Base-by-base conservation (phyloP, 2,113 vertebrate genomes). In the Telmatochromis brachygnathus region DNA sequence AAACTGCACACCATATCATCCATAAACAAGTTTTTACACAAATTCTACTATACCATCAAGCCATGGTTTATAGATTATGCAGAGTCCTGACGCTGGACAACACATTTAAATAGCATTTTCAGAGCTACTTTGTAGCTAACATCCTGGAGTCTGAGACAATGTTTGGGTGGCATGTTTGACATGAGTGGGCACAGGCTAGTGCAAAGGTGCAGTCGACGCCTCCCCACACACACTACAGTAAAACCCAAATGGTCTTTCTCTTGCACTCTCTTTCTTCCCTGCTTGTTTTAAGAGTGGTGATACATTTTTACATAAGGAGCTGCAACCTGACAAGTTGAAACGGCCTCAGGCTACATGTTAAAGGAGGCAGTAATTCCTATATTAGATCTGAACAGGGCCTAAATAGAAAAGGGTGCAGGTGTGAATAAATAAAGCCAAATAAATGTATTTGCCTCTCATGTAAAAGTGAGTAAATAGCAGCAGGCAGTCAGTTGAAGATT, bases 201-300 rank as follows among this genome's bases (percentile, higher is more conserved):
- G 82, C 87, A 45, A 45, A 53, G 85, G 79, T 79, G 81, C 83
- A 83, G 47, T 79, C 7, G 33, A 86, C 87, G 90, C 86, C 87
- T 91, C 83, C 92, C 90, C 91, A 93, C 91, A 87, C 91, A 86
- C 83, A 83, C 89, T 90, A 88, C 88, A 79, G 90, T 75, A 84
- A 84, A 84, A 91, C 6, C 86, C 86, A 90, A 86, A 86, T 9
- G 60, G 56, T 82, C 82, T 28, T 70, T 37, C 58, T 85, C 70
- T 55, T 12, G 37, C 35, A 26, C 81, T 73, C 42, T 37, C 30
- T 54, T 35, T 11, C 26, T 75, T 65, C 70, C 45, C 49, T 65
- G 62, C 89, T 91, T 79, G 86, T 89, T 90, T 89, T 79, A 82
- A 77, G 79, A 88, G 51, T 26, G n/a, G 26, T 68, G 45, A 62